Evolutionary conservation across 37 sponge, comb jelly and placozoan species (phyloP), one percentile per base, ranked within the genome.

Genomic region (Ianthella basta): DNA sequence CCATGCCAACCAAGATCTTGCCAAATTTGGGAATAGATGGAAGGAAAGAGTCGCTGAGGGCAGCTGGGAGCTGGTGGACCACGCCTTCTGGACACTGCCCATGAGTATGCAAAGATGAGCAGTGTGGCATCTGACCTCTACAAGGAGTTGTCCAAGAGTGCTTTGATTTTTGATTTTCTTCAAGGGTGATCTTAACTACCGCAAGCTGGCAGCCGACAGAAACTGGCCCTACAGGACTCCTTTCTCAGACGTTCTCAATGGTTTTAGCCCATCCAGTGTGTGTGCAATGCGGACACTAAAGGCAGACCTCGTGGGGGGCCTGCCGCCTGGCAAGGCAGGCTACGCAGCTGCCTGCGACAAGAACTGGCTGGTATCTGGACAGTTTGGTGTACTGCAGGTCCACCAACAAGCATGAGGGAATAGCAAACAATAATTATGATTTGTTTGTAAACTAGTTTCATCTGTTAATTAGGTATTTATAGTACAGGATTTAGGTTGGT

Each of bases 101-200:
- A 93, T 72, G 91, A 91, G 70, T 99, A 93, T 85, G 84, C 88
- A 54, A 83, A 94, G 38, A 99, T 99, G 99, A 77, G 79, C 21
- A 55, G 25, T 0, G 82, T 95, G 16, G 83, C 94, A 0, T 89
- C 94, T 21, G 99, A 97, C 36, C 93, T 99, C 30, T 94, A 99
- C 72, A 0, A 55, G 6, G 34, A 68, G 0, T 87, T 99, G 14
- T 60, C 85, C 3, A 64, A 91, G 72, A 78, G 92, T 13, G 68
- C 86, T 23, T 88, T 99, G 23, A 89, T 93, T 4, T 23, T 88
- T 99, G 23, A 89, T 93, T 4, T 55, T 99, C 63, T 90, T 99
- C 86, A 99, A 99, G 67, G 99, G 99, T 29, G 99, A 99, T 61
- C 91, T 99, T 36, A 99, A 99, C 87, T 97, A 99, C 66, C 92